A percentile compares a stretch with the other conserved stretches of the same genome.
Conservation (phyloP, 2,797 vertebrate genomes). For the Cichlasoma orientale region DNA sequence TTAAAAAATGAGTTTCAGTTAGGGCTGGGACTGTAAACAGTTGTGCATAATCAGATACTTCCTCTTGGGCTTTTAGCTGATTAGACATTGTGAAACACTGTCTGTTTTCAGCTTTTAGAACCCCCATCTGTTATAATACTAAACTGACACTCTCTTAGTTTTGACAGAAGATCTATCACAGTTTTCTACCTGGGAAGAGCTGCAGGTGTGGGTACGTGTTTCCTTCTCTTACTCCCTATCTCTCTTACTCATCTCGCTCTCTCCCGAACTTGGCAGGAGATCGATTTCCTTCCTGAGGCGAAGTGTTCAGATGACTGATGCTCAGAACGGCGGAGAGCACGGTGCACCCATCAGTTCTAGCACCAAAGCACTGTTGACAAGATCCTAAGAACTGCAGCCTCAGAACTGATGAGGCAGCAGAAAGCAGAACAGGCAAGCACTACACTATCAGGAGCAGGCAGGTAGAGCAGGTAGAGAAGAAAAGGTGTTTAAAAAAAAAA, state of each 20-base stretch:
- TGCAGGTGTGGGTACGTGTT: constrained; percentile 55
- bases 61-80: constrained; percentile 44
- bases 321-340: constrained; percentile 55
- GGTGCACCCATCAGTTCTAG: constrained; percentile 67
- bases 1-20: constrained; percentile 18
- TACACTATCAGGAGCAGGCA: constrained; percentile 10
- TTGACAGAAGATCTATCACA: constrained; percentile 70
- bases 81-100: constrained; percentile 40
- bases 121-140: constrained; percentile 54
- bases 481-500: constrained; percentile 12
- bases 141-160: constrained; percentile 59
- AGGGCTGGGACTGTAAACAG: constrained; percentile 6
- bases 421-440: constrained; percentile 35
- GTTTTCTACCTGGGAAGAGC: constrained; percentile 69
- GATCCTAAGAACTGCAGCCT: constrained; percentile 64
- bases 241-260: constrained; percentile 40
- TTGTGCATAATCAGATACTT: constrained; percentile 31
- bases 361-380: constrained; percentile 74
- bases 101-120: constrained; percentile 26
- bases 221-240: constrained; percentile 33
- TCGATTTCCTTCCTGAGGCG: constrained; percentile 74
- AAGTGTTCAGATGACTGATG: constrained; percentile 77
- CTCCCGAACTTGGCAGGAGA: constrained; percentile 70
- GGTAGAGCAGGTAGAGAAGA: neutral
- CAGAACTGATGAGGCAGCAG: constrained; percentile 74